Base-by-base conservation (phyloP, 92 coral and sea anemone species). In the Phenganax marumi region DNA sequence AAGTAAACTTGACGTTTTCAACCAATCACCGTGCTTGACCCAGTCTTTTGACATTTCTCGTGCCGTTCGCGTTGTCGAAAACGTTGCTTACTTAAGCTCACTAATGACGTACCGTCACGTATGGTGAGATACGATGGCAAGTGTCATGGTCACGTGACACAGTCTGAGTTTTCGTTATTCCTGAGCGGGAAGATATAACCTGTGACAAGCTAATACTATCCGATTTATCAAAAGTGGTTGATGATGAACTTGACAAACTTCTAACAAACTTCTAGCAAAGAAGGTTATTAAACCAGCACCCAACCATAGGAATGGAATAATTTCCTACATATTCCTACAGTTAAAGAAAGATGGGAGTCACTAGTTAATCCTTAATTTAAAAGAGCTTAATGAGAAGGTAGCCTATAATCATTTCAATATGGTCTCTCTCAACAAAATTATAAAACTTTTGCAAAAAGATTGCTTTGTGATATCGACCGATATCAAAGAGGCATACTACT, bases 391-490 rank as follows among this genome's bases (percentile, higher is more conserved):
- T 21, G 17, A 33, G 8, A 0, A 16, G 33, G 69, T 76, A 9
- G 3, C 81, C 12, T 63, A 84, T 22, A 11, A 50, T 43, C 77
- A 84, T 68, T 84, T 84, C 48, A 84, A 84, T 25, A 84, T 33
- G 83, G 87, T 76, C 39, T 76, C 87, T 24, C 21, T 84, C 9
- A 68, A 33, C 56, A 76, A 83, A 12, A 77, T 77, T 43, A 26
- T 52, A 76, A 76, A 84, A 55, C 53, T 84, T 19, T 21, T 84
- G 0, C 26, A 71, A 60, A 50, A 52, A 50, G 58, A 84, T 76
- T 84, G 87, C 69, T n/a, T n/a, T n/a, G n/a, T n/a, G n/a, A n/a
- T n/a, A n/a, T n/a, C n/a, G n/a, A n/a, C n/a, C n/a, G n/a, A n/a
- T n/a, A n/a, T n/a, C n/a, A n/a, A n/a, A n/a, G n/a, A n/a, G n/a